Evolutionary conservation across 1,140 invertebrate genomes (phyloP).

Genomic region (Tetragonula clypearis): DNA sequence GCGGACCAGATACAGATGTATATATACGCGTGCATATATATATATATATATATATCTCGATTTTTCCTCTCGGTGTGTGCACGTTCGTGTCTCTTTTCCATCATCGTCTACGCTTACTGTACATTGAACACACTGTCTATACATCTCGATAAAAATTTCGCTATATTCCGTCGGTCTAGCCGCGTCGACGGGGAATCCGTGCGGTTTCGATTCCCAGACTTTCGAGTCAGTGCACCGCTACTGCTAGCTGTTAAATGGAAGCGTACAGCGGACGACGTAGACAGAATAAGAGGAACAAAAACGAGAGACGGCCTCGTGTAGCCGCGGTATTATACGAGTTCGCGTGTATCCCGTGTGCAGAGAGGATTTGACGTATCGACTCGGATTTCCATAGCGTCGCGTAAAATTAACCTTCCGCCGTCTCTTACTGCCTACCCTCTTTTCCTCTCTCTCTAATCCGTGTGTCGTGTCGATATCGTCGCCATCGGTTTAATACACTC

Average conservation of each 20-base stretch:
- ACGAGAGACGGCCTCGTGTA: slow-evolving; percentile 51
- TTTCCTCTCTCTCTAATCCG: neutral
- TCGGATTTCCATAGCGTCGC: slow-evolving; percentile 47
- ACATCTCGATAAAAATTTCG: slow-evolving; percentile 11
- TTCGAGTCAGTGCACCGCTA: slow-evolving; percentile 53
- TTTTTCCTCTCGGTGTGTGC: neutral
- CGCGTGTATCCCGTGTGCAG: slow-evolving; percentile 32
- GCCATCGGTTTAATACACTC: slow-evolving; percentile 8
- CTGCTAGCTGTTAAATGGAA: slow-evolving; percentile 55
- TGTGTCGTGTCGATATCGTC: slow-evolving; percentile 5
- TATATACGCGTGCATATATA: too few relatives aligned
- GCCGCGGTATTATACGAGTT: slow-evolving; percentile 48
- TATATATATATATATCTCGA: neutral
- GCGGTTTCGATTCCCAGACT: slow-evolving; percentile 48
- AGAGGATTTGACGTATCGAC: slow-evolving; percentile 55
- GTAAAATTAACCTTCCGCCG: slow-evolving; percentile 34
- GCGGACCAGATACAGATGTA: too few relatives aligned
- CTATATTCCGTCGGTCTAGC: slow-evolving; percentile 43
- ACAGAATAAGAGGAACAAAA: slow-evolving; percentile 64
- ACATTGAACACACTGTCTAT: neutral
- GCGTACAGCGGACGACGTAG: slow-evolving; percentile 59
- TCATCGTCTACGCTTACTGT: neutral
- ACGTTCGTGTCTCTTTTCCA: neutral
- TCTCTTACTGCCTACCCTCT: neutral
- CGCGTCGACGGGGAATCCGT: slow-evolving; percentile 39